Conservation (phyloP, 2,888 invertebrate genomes). For the Caradrina kadenii region DNA sequence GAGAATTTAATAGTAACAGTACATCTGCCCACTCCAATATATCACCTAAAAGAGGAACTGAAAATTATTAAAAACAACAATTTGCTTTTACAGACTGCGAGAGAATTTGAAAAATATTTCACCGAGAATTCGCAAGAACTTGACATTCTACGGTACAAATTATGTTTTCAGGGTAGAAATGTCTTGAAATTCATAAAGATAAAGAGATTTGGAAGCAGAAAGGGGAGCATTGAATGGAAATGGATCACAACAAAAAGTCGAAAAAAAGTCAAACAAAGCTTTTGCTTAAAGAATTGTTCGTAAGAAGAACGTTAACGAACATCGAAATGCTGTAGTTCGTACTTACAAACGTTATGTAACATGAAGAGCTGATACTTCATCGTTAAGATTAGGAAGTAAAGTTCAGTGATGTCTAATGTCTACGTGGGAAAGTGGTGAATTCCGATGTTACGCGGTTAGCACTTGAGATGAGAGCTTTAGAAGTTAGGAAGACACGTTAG, state of each 20-base stretch:
- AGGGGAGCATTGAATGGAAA: too few relatives aligned
- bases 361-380: conserved; percentile 65
- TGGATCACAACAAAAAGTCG: too few relatives aligned
- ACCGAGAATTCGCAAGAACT: too few relatives aligned
- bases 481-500: conserved; percentile 7
- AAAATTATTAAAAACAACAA: neutral
- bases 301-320: neutral
- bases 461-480: conserved; percentile 37
- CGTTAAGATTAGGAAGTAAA: conserved; percentile 58
- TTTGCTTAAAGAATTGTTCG: too few relatives aligned
- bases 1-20: neutral
- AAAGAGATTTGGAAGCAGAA: too few relatives aligned
- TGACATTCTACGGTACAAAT: too few relatives aligned
- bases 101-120: neutral
- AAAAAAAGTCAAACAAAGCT: too few relatives aligned
- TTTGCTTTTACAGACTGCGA: neutral
- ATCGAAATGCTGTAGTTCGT: neutral
- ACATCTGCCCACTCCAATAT: neutral
- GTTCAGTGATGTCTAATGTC: conserved; percentile 20
- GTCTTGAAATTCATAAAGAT: too few relatives aligned
- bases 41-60: neutral
- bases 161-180: too few relatives aligned
- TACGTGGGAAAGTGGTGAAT: conserved; percentile 60
- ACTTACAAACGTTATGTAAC: conserved; percentile 31
- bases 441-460: conserved; percentile 32